A percentile compares a stretch with the other conserved stretches of the same genome.
These are phyloP conservation scores for Hirtodrosophila histrioides DNA, from an alignment of 2,888 invertebrate species.

Conservation along the genomic window DNA sequence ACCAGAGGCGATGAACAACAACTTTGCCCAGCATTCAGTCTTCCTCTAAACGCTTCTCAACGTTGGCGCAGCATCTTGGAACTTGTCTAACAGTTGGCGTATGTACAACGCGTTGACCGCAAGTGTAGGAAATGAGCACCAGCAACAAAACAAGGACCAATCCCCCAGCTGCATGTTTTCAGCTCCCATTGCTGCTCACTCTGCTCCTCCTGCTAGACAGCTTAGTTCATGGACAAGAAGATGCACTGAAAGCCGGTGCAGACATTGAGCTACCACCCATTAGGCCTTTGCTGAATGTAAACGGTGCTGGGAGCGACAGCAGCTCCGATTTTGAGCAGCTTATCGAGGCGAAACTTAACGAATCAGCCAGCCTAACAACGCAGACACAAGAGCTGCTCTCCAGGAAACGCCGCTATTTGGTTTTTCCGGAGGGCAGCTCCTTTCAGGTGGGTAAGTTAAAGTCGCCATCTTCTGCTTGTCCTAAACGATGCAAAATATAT, in stretches of 20 bases:
- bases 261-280: constrained; percentile 40
- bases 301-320: constrained; percentile 18
- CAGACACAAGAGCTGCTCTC: constrained; percentile 76
- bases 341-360: constrained; percentile 61
- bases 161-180: constrained; percentile 14
- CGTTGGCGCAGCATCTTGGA: constrained; percentile 27
- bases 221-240: constrained; percentile 21
- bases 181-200: constrained; percentile 3
- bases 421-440: constrained; percentile 85
- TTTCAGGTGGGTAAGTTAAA: constrained; percentile 83
- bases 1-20: constrained; percentile 18
- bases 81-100: constrained; percentile 58
- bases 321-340: constrained; percentile 53
- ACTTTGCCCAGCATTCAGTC: constrained; percentile 28
- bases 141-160: constrained; percentile 19
- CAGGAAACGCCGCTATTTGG: constrained; percentile 85
- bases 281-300: constrained; percentile 14
- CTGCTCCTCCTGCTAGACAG: constrained; percentile 6
- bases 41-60: constrained; percentile 17
- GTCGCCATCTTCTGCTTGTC: not conserved
- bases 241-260: constrained; percentile 39
- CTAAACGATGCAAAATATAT: constrained; percentile 26
- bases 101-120: constrained; percentile 57
- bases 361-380: constrained; percentile 35
- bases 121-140: constrained; percentile 59